Evolutionary conservation across 2,797 vertebrate genomes (phyloP), one percentile per base, ranked within the genome.

Genomic region (Champsocephalus gunnari): DNA sequence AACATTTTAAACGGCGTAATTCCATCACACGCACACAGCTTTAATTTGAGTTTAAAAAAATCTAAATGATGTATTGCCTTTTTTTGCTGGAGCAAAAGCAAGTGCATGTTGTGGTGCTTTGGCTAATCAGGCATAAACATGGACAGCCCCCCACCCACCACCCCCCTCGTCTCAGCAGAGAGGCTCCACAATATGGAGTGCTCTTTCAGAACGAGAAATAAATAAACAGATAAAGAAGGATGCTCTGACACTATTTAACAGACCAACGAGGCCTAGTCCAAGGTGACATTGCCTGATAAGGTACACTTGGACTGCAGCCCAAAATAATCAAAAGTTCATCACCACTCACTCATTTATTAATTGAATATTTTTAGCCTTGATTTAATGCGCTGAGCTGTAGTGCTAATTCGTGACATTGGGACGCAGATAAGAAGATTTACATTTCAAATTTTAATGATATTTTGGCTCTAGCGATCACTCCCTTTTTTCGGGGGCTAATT

Each of bases 261-360:
- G 92, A 93, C 87, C 93, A 91, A 75, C 89, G 88, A 92, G 94
- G 91, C 88, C 89, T 72, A 77, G 87, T 91, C 92, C 94, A 96
- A 95, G 94, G 95, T 96, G 94, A 95, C 93, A 90, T 88, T 92
- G 87, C 82, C 89, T 90, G 94, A 95, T 95, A 96, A 94, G 93
- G 94, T 94, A 71, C 87, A 91, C 85, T 94, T 95, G 94, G 94
- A 95, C 91, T 76, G 74, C 66, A 73, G 93, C 94, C 94, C 93
- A 92, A 94, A 94, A 94, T 93, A 95, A 95, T 95, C 94, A 93
- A 92, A 92, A 95, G 94, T 95, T 95, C 94, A 95, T 95, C 94
- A 91, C 89, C 91, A 91, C 88, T 94, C 89, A 89, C 93, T 94
- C 92, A 92, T 94, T 94, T 93, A 95, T 95, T 95, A 96, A 95